A percentile compares a stretch with the other conserved stretches of the same genome.
These are phyloP conservation scores for Hemitrygon akajei DNA, from an alignment of 2,797 vertebrate species.

Conservation along the genomic window DNA sequence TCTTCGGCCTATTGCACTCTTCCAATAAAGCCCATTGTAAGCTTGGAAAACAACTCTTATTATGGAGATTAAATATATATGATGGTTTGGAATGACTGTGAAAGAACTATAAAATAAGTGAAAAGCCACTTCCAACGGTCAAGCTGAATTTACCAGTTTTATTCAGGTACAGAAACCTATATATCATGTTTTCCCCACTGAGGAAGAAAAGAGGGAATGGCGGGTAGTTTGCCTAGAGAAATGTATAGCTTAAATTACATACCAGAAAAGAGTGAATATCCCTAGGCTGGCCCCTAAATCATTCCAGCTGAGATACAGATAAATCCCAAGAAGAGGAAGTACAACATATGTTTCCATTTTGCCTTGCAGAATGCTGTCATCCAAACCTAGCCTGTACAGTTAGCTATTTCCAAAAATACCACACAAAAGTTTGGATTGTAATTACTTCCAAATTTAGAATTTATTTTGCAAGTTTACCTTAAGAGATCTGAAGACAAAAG, in stretches of 20 bases:
- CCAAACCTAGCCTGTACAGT: not conserved
- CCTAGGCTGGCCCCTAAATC: not conserved
- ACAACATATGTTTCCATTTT: constrained; percentile 15
- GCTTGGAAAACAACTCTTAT: not conserved
- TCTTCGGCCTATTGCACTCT: too few relatives aligned
- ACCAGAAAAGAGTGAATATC: not conserved
- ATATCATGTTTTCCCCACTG: not conserved
- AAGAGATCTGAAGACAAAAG: not conserved
- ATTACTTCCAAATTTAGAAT: not conserved
- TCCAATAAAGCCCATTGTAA: too few relatives aligned
- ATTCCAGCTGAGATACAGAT: not conserved
- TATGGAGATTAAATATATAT: not conserved
- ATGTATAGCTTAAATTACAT: not conserved
- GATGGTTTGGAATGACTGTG: not conserved
- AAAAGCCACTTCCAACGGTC: not conserved
- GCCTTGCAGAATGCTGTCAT: not conserved
- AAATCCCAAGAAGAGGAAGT: constrained; percentile 9
- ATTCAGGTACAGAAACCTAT: not conserved
- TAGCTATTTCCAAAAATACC: constrained; percentile 24
- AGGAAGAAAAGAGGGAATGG: not conserved
- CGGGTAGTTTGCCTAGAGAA: not conserved
- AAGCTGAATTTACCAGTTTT: not conserved
- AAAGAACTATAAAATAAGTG: not conserved
- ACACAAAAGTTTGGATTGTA: not conserved
- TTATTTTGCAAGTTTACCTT: not conserved